Evolutionary conservation across 30 jellyfish, hydroid and myxozoan species (phyloP), one percentile per base, ranked within the genome.

Genomic region (Clytia hemisphaerica): DNA sequence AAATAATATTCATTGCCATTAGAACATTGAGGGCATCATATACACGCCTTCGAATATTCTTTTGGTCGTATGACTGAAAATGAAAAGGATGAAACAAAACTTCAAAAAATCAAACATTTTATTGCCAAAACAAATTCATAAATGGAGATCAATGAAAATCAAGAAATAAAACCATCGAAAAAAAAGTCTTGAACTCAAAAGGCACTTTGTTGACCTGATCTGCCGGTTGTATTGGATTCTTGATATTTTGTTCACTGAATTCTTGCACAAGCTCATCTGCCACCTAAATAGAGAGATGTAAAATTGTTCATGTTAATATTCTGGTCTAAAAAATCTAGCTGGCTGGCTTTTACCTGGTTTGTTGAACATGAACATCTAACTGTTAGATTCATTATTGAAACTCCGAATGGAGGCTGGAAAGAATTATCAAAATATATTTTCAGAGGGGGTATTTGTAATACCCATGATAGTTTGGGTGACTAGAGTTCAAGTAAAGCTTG

Each of bases 261-360:
- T 92, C 99, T 40, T 79, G 94, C 31, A 92, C 99, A 6, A 92
- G 86, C 35, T 92, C 99, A 60, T 92, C 99, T 36, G 99, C 99
- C 54, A 92, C 99, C 99, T 91, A 34, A n/a, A 62, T 18, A n/a
- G n/a, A n/a, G n/a, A n/a, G n/a, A n/a, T n/a, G n/a, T n/a, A n/a
- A n/a, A n/a, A n/a, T n/a, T n/a, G n/a, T n/a, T n/a, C n/a, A n/a
- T n/a, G n/a, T n/a, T n/a, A n/a, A n/a, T n/a, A n/a, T n/a, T n/a
- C n/a, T n/a, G n/a, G n/a, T n/a, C n/a, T n/a, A n/a, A n/a, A n/a
- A n/a, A n/a, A n/a, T n/a, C n/a, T n/a, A n/a, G n/a, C n/a, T n/a
- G n/a, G n/a, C n/a, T n/a, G n/a, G n/a, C n/a, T n/a, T n/a, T n/a
- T n/a, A n/a, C n/a, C n/a, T n/a, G n/a, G n/a, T n/a, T n/a, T n/a